Evolutionary conservation across 2,797 vertebrate species (phyloP), one percentile per base, ranked within the genome.

Genomic region (Melanogrammus aeglefinus): DNA sequence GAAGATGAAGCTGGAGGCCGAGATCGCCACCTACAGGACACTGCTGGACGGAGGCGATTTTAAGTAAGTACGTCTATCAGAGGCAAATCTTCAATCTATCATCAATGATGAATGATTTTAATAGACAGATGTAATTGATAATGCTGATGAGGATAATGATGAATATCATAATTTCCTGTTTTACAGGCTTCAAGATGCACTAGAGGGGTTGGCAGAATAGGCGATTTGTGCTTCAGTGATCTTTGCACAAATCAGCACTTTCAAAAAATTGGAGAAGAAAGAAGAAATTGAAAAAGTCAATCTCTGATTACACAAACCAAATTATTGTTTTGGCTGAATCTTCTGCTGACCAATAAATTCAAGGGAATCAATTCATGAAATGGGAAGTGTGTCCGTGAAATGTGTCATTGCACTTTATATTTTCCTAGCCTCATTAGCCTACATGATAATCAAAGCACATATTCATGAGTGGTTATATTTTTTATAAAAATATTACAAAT

Each of bases 1-100:
- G 89, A 97, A 97, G 92, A 95, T 95, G 93, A 96, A 96, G 81
- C 94, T 99, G 79, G 97, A 97, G 88, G 91, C 91, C 0, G 97
- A 99, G 89, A 98, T 98, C 7, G 81, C 85, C 80, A 96, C 95
- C 33, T 99, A 98, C 91, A 96, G 94, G 85, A 90, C n/a, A 31
- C 95, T 98, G 69, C 92, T 98, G 79, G 96, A 98, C 77, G 96
- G 96, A 0, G 96, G 91, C 73, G 96, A 96, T 76, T 93, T 97
- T 81, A 95, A 85, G 97, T 97, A 89, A 95, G 79, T 83, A 75
- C 80, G 3, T 31, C 16, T 16, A 14, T 44, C 12, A 0, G 81
- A 81, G 27, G 77, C 73, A 9, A 31, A 39, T 39, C 6, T 44
- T 14, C 41, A 41, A 12, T 7, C 7, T 12, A 44, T 44, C 41